These are phyloP conservation scores for Habrosyne pyritoides DNA, from an alignment of 2,888 invertebrate species.

Conservation along the genomic window DNA sequence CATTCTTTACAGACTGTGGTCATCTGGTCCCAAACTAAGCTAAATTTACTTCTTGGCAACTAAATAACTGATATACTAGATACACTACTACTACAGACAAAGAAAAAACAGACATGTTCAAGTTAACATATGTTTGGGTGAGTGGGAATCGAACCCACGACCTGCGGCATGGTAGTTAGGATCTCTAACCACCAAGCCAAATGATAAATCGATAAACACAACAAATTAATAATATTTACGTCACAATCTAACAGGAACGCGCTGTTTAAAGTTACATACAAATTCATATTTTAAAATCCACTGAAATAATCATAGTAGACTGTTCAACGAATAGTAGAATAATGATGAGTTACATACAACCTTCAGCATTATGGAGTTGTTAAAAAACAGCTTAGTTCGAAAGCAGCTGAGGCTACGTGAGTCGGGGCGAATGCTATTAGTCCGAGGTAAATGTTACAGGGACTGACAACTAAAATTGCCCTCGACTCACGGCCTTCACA, in stretches of 20 bases:
- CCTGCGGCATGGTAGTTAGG: too few relatives aligned
- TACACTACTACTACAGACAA: too few relatives aligned
- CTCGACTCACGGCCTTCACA: conserved; percentile 78
- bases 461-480: conserved; percentile 70
- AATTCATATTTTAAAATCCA: background rate
- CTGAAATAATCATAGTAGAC: background rate
- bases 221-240: too few relatives aligned
- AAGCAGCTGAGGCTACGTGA: conserved; percentile 24
- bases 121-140: too few relatives aligned
- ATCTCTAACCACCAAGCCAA: too few relatives aligned
- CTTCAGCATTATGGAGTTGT: conserved; percentile 13
- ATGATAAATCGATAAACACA: too few relatives aligned
- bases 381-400: conserved; percentile 18
- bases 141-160: too few relatives aligned
- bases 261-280: background rate
- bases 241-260: background rate
- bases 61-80: too few relatives aligned
- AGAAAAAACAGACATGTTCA: too few relatives aligned
- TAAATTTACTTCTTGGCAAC: too few relatives aligned
- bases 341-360: conserved; percentile 9
- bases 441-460: conserved; percentile 75
- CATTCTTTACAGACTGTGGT: too few relatives aligned
- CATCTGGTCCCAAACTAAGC: too few relatives aligned
- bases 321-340: background rate
- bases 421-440: conserved; percentile 32